A percentile compares a stretch with the other conserved stretches of the same genome.
These are phyloP conservation scores for Sylvia borin DNA, from an alignment of 2,797 vertebrate genomes.

Conservation along the genomic window DNA sequence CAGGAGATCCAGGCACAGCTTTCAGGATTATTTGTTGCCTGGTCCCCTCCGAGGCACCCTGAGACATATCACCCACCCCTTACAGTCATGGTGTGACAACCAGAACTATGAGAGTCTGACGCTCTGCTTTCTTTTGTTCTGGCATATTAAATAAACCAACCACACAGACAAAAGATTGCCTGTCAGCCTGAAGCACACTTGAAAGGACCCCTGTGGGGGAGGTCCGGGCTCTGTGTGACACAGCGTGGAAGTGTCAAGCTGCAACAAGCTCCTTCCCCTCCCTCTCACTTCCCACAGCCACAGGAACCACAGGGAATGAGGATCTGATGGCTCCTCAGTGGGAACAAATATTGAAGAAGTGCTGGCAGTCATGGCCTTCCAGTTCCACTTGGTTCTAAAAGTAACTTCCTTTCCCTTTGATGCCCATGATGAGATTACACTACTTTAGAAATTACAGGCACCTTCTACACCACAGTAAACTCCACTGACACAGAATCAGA, in stretches of 20 bases:
- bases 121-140: not conserved
- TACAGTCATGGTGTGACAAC: not conserved
- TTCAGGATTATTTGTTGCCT: not conserved
- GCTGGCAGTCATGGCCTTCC: not conserved
- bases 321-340: not conserved
- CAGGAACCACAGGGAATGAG: not conserved
- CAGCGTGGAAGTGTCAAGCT: accelerated
- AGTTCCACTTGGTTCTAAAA: not conserved
- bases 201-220: not conserved
- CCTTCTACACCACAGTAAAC: not conserved
- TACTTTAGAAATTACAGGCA: not conserved
- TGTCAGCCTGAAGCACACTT: not conserved
- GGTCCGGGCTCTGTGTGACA: not conserved
- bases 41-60: not conserved
- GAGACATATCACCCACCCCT: accelerated
- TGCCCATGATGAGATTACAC: not conserved
- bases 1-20: not conserved
- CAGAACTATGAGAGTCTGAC: not conserved
- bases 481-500: not conserved
- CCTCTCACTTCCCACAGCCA: not conserved
- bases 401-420: accelerated
- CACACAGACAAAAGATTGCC: not conserved
- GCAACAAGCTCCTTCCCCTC: not conserved
- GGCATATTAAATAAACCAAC: not conserved
- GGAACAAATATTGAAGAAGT: not conserved